phyloP scores from a whole-genome alignment of 2,797 vertebrate species.

The Melopsittacus undulatus region DNA sequence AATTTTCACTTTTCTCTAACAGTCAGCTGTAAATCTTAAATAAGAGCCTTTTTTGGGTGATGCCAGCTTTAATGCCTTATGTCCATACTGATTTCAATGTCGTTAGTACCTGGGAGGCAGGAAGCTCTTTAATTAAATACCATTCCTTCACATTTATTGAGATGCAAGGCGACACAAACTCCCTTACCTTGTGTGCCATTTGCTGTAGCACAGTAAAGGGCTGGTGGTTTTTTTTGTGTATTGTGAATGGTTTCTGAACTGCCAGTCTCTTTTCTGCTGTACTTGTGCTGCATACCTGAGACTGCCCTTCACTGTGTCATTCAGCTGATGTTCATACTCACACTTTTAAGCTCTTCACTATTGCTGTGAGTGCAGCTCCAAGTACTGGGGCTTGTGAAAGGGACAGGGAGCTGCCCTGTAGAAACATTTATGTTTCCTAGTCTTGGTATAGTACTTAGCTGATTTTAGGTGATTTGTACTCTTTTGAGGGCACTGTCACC shows the following conservation, averaged over 20 bases:
- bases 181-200: slow-evolving; percentile 18
- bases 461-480: neutral
- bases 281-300: neutral
- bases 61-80: slow-evolving; percentile 75
- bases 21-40: slow-evolving; percentile 74
- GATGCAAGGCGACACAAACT: neutral
- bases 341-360: neutral
- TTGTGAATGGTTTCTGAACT: slow-evolving; percentile 17
- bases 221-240: neutral
- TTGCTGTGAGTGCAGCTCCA: neutral
- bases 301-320: slow-evolving; percentile 48
- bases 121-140: slow-evolving; percentile 73
- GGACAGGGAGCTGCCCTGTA: neutral
- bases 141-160: slow-evolving; percentile 55
- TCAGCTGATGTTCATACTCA: slow-evolving; percentile 18
- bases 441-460: neutral
- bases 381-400: neutral
- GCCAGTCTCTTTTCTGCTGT: slow-evolving; percentile 36
- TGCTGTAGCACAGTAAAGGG: neutral
- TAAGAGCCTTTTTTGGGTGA: slow-evolving; percentile 68
- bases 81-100: slow-evolving; percentile 78
- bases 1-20: slow-evolving; percentile 74
- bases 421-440: neutral
- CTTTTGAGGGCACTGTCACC: neutral
- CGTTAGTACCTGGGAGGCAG: slow-evolving; percentile 75